Conservation (phyloP, 2,888 invertebrate genomes). For the Dryocosmus kuriphilus region DNA sequence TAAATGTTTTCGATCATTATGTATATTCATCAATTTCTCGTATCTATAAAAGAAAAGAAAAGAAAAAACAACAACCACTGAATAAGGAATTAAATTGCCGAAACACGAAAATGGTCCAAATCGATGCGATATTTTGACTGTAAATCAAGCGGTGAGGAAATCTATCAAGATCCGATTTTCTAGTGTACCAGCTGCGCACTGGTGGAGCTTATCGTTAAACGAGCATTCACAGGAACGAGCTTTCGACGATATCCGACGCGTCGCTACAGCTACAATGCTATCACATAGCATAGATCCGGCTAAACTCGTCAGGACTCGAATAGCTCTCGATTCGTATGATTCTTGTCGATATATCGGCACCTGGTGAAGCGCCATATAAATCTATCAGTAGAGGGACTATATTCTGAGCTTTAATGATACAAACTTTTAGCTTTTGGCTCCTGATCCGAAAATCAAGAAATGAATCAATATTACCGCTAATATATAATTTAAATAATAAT, state of each 20-base stretch:
- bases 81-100: too few relatives aligned
- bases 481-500: not conserved
- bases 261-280: constrained; percentile 58
- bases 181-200: constrained; percentile 54
- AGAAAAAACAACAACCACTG: too few relatives aligned
- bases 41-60: too few relatives aligned
- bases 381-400: constrained; percentile 10
- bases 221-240: constrained; percentile 57
- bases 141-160: constrained; percentile 56
- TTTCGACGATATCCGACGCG: constrained; percentile 57
- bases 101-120: constrained; percentile 19
- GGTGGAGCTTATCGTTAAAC: constrained; percentile 58
- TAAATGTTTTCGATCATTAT: too few relatives aligned
- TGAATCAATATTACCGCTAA: not conserved
- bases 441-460: not conserved
- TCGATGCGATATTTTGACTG: constrained; percentile 41
- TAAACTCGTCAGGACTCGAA: constrained; percentile 42
- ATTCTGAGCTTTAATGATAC: not conserved
- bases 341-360: constrained; percentile 35
- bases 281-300: constrained; percentile 61
- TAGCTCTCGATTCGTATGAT: constrained; percentile 28
- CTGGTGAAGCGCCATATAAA: constrained; percentile 5
- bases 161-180: constrained; percentile 56
- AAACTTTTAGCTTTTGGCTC: not conserved
- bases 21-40: too few relatives aligned